phyloP scores from a whole-genome alignment of 2,797 vertebrate genomes.

The Amazona finschi region DNA sequence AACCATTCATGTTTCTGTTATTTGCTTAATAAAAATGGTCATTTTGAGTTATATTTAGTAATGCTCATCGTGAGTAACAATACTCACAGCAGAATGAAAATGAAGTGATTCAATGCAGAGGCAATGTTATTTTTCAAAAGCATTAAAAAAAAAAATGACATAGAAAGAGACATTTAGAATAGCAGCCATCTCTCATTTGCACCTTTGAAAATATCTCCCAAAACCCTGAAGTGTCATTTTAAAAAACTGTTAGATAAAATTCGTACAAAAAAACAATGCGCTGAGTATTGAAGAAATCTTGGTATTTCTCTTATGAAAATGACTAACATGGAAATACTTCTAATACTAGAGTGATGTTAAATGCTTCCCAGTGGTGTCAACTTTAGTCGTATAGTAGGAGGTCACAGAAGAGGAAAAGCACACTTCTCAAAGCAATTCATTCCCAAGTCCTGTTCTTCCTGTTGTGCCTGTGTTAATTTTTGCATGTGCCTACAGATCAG shows the following conservation, averaged over 20 bases:
- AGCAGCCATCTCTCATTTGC: background rate
- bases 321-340: background rate
- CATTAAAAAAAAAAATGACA: background rate
- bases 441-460: background rate
- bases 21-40: conserved; percentile 24
- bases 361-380: conserved; percentile 4
- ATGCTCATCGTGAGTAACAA: background rate
- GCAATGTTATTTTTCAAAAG: background rate
- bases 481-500: background rate
- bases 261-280: background rate
- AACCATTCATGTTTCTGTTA: background rate
- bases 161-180: background rate
- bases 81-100: background rate
- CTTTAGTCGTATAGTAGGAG: background rate
- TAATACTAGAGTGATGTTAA: background rate
- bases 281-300: background rate
- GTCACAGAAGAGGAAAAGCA: background rate
- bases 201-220: background rate
- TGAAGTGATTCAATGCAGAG: background rate
- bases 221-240: background rate
- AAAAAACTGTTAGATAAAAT: background rate
- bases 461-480: background rate
- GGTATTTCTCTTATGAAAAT: conserved; percentile 7
- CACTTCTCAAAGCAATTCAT: background rate
- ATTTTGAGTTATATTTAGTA: background rate